These are phyloP conservation scores for Abrostola triplasia DNA, from an alignment of 2,888 invertebrate species.

Conservation along the genomic window DNA sequence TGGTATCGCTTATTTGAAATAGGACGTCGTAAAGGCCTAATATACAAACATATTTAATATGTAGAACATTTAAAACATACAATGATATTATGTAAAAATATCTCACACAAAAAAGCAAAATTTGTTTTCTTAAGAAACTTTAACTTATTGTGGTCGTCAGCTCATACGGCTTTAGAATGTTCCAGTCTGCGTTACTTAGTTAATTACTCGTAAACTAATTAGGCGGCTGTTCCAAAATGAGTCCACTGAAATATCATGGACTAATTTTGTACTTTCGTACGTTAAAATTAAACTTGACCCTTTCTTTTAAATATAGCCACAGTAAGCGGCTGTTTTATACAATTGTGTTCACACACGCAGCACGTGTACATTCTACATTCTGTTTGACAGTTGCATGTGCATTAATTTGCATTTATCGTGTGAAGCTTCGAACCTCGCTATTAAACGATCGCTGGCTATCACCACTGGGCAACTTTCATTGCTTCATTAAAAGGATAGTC, in stretches of 20 bases:
- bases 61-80: not conserved
- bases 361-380: slow-evolving; percentile 20
- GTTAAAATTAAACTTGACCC: not conserved
- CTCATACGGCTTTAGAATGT: not conserved
- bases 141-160: not conserved
- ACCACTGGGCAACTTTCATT: slow-evolving; percentile 1
- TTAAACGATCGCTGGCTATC: not conserved
- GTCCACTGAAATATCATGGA: not conserved
- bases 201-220: not conserved
- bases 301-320: not conserved
- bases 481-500: not conserved
- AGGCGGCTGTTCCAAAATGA: not conserved
- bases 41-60: slow-evolving; percentile 23
- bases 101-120: not conserved
- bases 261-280: not conserved
- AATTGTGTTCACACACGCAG: not conserved
- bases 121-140: too few species aligned
- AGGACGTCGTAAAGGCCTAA: slow-evolving; percentile 50
- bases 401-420: slow-evolving; percentile 20
- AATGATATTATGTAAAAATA: not conserved
- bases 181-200: not conserved
- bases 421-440: slow-evolving; percentile 19
- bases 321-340: not conserved
- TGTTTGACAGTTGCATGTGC: slow-evolving; percentile 8
- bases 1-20: slow-evolving; percentile 53